A percentile compares a stretch with the other conserved stretches of the same genome.
Evolutionary conservation across 1,140 invertebrate species (phyloP).

Genomic region (Euglossa dilemma): DNA sequence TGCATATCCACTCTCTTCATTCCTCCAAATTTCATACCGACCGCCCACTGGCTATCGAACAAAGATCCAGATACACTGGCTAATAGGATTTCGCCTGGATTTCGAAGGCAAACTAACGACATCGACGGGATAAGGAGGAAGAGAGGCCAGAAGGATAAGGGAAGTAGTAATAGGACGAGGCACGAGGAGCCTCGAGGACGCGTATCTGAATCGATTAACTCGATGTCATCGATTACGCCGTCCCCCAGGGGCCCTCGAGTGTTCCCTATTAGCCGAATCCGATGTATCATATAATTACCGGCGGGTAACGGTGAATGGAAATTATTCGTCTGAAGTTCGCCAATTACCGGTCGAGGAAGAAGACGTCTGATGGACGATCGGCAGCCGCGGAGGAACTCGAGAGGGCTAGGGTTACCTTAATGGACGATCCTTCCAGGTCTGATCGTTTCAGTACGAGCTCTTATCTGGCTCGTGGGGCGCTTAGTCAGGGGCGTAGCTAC

Average conservation of each 20-base stretch:
- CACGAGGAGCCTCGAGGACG: neutral
- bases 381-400: slow-evolving; percentile 14
- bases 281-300: slow-evolving; percentile 41
- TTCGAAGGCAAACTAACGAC: neutral
- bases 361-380: slow-evolving; percentile 16
- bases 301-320: slow-evolving; percentile 42
- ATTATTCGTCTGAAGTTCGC: slow-evolving; percentile 45
- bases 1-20: too few relatives aligned
- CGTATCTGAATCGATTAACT: slow-evolving; percentile 14
- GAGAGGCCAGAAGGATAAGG: neutral
- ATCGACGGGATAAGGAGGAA: neutral
- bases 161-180: neutral
- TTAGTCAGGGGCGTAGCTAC: slow-evolving; percentile 41
- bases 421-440: slow-evolving; percentile 34
- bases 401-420: slow-evolving; percentile 56
- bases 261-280: slow-evolving; percentile 28
- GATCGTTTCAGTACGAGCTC: slow-evolving; percentile 30
- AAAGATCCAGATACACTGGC: neutral
- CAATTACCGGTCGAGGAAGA: slow-evolving; percentile 49
- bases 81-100: neutral
- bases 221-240: slow-evolving; percentile 14
- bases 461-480: slow-evolving; percentile 30
- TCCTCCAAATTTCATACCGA: neutral
- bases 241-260: slow-evolving; percentile 14
- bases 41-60: too few relatives aligned